Evolutionary conservation across 2,113 vertebrate species (phyloP), one percentile per base, ranked within the genome.

Genomic region (Salminus brasiliensis): DNA sequence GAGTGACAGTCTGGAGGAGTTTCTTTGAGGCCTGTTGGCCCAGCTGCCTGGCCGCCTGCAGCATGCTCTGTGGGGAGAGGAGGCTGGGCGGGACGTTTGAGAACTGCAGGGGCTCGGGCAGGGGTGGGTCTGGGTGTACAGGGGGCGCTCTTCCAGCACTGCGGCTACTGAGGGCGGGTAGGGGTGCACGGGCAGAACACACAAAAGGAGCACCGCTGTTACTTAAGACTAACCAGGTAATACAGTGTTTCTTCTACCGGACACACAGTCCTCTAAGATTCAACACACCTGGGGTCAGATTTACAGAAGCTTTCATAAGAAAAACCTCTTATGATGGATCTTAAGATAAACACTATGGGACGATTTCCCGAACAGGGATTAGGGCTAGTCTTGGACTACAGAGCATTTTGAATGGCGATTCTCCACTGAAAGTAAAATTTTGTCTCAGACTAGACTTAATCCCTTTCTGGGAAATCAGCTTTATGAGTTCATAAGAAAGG

Each of bases 1-100:
- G 81, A 68, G 65, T 80, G 47, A 92, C 71, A 3, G 81, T 83
- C 84, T 86, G 88, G 30, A 91, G 85, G 88, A 90, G 83, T 67
- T 68, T 87, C 83, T 87, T 81, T 32, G 88, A 87, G 15, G 88
- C 86, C 81, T 88, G 87, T 52, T 85, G 82, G 57, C 90, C 88
- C 85, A 92, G 70, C 70, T 87, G 74, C 53, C 29, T 88, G 62
- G 88, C 85, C 0, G 80, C 71, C 77, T 84, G 77, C n/a, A 90
- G 81, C 49, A 91, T 12, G 47, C 79, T 81, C 39, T 86, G 82
- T 7, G 86, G 81, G 60, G 88, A 86, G 60, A 86, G 79, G 47
- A 85, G 80, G 69, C 57, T 74, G 43, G 79, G 75, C 39, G 78
- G 74, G 76, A 74, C 2, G 30, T 68, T 57, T 21, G 76, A 45